These are phyloP conservation scores for Drosophila sulfurigaster DNA, from an alignment of 1,140 invertebrate species.

Conservation along the genomic window DNA sequence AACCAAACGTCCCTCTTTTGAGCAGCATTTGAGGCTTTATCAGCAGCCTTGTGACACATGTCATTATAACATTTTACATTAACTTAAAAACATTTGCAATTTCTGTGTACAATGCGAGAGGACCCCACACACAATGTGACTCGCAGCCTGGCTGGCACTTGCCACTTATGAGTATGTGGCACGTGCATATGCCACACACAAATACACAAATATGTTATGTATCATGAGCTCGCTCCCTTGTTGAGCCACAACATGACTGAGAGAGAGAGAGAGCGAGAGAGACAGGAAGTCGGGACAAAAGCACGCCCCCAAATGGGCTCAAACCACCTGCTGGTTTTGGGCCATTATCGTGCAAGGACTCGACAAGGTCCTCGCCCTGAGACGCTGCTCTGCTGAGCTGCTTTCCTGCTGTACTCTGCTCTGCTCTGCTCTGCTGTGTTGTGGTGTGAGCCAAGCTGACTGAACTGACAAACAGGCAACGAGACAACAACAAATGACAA, in stretches of 20 bases:
- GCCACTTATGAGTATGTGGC: constrained; percentile 69
- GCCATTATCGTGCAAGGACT: constrained; percentile 54
- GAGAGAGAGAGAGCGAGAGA: constrained; percentile 40
- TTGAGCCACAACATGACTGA: constrained; percentile 1
- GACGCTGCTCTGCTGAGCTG: constrained; percentile 1
- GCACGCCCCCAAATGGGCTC: constrained; percentile 53
- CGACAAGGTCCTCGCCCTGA: constrained; percentile 24
- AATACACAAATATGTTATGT: constrained; percentile 15
- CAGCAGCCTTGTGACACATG: constrained; percentile 66
- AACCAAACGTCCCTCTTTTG: constrained; percentile 1
- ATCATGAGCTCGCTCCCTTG: constrained; percentile 3
- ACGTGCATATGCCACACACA: constrained; percentile 53
- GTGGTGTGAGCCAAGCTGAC: constrained; percentile 30
- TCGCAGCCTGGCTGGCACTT: constrained; percentile 40
- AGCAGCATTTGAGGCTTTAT: constrained; percentile 26
- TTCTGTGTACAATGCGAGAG: constrained; percentile 56
- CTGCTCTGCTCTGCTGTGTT: not conserved
- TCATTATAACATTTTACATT: constrained; percentile 80
- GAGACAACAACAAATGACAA: constrained; percentile 54
- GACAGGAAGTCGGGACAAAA: constrained; percentile 50
- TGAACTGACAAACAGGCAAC: constrained; percentile 63
- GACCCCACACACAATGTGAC: constrained; percentile 23
- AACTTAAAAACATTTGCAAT: constrained; percentile 82
- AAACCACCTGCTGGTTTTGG: constrained; percentile 73
- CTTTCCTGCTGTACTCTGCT: not conserved